Evolutionary conservation across 2,888 invertebrate genomes (phyloP).

Genomic region (Drosophila sordidula): DNA sequence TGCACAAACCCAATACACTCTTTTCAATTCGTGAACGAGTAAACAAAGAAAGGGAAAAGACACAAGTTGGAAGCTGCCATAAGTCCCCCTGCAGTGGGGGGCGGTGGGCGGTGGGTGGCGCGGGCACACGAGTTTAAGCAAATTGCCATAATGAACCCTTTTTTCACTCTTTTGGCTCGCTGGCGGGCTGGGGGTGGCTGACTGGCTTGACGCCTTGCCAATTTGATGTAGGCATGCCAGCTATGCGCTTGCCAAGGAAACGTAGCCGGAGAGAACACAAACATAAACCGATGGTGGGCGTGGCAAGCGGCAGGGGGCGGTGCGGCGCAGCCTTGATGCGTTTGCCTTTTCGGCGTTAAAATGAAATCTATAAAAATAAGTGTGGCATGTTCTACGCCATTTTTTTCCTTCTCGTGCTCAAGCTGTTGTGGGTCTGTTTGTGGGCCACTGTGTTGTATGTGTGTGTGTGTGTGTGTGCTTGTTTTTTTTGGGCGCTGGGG

Average conservation of each 20-base stretch:
- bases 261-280: constrained; percentile 34
- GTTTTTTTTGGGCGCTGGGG: constrained; percentile 43
- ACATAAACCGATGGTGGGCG: constrained; percentile 19
- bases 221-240: constrained; percentile 76
- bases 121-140: constrained; percentile 72
- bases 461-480: constrained; percentile 16
- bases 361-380: constrained; percentile 82
- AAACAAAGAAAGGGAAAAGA: constrained; percentile 34
- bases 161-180: constrained; percentile 46
- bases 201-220: constrained; percentile 77
- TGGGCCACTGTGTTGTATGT: constrained; percentile 12
- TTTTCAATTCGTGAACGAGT: no score
- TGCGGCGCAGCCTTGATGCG: constrained; percentile 59
- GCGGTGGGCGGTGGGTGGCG: constrained; percentile 1
- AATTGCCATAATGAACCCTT: constrained; percentile 81
- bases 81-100: neutral
- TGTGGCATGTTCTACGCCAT: constrained; percentile 77
- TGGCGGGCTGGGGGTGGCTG: constrained; percentile 43
- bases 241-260: constrained; percentile 66
- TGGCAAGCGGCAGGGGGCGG: neutral
- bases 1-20: no score
- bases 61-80: constrained; percentile 49
- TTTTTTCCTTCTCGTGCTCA: constrained; percentile 43
- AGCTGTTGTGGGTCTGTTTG: constrained; percentile 61
- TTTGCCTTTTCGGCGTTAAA: constrained; percentile 80